Evolutionary conservation across 2,888 invertebrate species (phyloP), one percentile per base, ranked within the genome.

Genomic region (Automeris io): DNA sequence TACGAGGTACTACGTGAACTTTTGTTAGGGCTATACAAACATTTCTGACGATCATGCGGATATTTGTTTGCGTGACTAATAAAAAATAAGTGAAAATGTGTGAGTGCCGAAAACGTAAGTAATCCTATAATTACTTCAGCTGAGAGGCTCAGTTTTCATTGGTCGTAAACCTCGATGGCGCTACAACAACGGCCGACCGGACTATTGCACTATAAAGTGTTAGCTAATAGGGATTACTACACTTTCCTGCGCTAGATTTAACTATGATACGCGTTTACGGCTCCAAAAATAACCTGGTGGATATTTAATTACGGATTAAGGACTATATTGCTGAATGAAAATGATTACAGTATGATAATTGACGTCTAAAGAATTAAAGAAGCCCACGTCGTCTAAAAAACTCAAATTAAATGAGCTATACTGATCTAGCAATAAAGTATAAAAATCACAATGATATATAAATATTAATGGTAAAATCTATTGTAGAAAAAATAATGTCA

Each of bases 141-240:
- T 66, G 69, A 67, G 68, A 60, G 71, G 72, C 71, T 72, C 65
- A 66, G 67, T 65, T 76, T 79, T 80, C 76, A 79, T 80, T 72
- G 82, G 65, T 71, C 80, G 72, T 83, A 81, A 81, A 83, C 68
- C 69, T 65, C 62, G 67, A 80, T 74, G 69, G 76, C 70, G 66
- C 66, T 66, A 70, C 72, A 76, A 67, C 70, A 64, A 61, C 70
- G 58, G 56, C 57, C 66, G 70, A 65, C 75, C 66, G 54, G 67
- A 61, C 70, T 66, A 74, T 72, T 68, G 73, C 72, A 72, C 70
- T 74, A 76, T 77, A 77, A 78, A 81, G 69, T 71, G 72, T 65
- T 53, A 68, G 73, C 70, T 81, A 80, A 80, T 80, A 77, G 77
- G 76, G 78, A 79, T 80, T 78, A 79, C 73, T 71, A 70, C 71